Conservation (phyloP, 2,888 invertebrate species). For the Lymantria dispar region DNA sequence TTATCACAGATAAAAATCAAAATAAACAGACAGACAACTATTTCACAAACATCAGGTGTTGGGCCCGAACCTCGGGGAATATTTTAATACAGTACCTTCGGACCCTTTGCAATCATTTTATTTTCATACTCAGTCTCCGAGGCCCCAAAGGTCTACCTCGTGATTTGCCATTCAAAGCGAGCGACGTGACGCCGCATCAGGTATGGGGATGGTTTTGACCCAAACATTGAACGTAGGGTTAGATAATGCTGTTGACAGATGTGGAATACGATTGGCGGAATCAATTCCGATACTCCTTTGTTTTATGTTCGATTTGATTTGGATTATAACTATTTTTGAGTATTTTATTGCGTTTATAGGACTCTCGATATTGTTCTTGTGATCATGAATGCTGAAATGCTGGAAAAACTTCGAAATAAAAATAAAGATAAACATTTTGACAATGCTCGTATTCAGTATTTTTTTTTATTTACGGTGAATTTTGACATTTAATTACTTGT, state of each 20-base stretch:
- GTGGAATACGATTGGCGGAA: conserved; percentile 56
- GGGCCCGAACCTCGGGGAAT: conserved; percentile 62
- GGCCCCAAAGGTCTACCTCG: conserved; percentile 76
- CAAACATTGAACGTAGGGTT: conserved; percentile 50
- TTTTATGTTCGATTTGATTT: conserved; percentile 3
- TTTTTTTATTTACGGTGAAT: too few relatives aligned
- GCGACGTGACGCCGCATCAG: conserved; percentile 69
- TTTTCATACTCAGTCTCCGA: conserved; percentile 74
- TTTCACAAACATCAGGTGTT: conserved; percentile 73
- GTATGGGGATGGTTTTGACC: conserved; percentile 55
- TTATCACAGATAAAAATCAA: conserved; percentile 60
- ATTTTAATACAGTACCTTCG: conserved; percentile 70
- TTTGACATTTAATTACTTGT: too few relatives aligned
- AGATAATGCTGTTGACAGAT: conserved; percentile 74
- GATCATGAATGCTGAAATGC: too few relatives aligned
- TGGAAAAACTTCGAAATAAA: too few relatives aligned
- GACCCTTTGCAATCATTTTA: conserved; percentile 79
- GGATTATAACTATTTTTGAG: not conserved
- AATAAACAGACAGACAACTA: conserved; percentile 58
- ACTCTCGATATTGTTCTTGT: too few relatives aligned
- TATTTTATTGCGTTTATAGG: not conserved
- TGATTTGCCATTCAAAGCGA: conserved; percentile 79
- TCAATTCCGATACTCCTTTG: conserved; percentile 49
- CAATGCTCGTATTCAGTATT: too few relatives aligned
- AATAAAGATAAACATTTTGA: too few relatives aligned